These are phyloP conservation scores for Fragum whitleyi DNA, from an alignment of 2,888 invertebrate genomes.

Conservation along the genomic window DNA sequence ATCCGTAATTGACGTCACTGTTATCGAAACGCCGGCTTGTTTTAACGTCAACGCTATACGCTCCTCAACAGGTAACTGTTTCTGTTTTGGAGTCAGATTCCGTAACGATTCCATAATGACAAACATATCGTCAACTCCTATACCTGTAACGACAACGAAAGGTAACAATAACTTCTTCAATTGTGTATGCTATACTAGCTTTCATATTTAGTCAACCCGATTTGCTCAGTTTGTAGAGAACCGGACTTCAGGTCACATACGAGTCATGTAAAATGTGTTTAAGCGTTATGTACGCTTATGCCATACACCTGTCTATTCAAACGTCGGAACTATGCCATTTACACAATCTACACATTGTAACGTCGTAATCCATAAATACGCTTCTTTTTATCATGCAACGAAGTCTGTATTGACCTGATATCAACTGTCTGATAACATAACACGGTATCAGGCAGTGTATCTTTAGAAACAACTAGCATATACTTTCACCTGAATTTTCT, in stretches of 20 bases:
- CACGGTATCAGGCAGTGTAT: no score
- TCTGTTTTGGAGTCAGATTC: slow-evolving; percentile 68
- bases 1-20: slow-evolving; percentile 93
- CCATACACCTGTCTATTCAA: no score
- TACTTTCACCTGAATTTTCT: no score
- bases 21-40: slow-evolving; percentile 93
- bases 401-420: no score
- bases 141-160: slow-evolving; percentile 68
- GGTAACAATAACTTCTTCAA: neutral
- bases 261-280: no score
- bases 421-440: no score
- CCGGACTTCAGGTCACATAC: neutral
- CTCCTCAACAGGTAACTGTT: slow-evolving; percentile 63
- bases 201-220: neutral
- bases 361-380: no score
- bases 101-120: slow-evolving; percentile 88
- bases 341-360: no score
- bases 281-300: no score
- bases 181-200: neutral
- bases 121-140: slow-evolving; percentile 92
- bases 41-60: slow-evolving; percentile 68
- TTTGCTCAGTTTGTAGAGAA: neutral
- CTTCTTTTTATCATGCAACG: no score
- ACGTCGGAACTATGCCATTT: no score
- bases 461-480: no score